Evolutionary conservation across 1,140 invertebrate species (phyloP), one percentile per base, ranked within the genome.

Genomic region (Saccostrea cuccullata): DNA sequence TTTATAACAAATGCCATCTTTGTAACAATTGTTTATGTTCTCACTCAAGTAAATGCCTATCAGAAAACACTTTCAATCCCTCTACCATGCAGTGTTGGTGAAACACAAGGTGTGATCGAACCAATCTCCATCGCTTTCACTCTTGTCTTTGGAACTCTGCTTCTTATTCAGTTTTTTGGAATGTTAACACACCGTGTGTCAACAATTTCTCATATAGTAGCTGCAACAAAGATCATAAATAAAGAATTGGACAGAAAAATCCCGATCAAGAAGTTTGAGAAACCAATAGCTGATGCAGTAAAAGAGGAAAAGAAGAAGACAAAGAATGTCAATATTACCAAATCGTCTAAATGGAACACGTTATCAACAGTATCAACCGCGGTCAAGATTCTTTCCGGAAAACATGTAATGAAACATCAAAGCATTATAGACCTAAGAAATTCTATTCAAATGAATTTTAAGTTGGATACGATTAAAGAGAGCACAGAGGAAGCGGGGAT

Each of bases 181-280:
- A 95, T 95, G 95, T 60, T 95, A 20, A 91, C 94, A 40, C 95
- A 95, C 90, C 88, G 95, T n/a, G 87, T 94, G 67, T 92, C 92
- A 36, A 95, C 95, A 0, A 84, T 93, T 56, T 56, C 92, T 0
- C 90, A 93, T 58, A 91, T 93, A 58, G 88, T 90, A 17, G 89
- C 92, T 1, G 88, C 83, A 13, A 92, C 89, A 13, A 67, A 89
- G 26, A 5, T 82, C 17, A 4, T 55, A 13, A 26, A 26, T 13
- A 77, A 13, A 13, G 26, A 77, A 77, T 36, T 77, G 11, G 70
- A 77, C 15, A 77, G 23, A 15, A 30, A 77, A 36, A 77, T 17
- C 15, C 70, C 70, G 5, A 3, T 30, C 13, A 17, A 15, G 15
- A 77, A 77, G 30, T 15, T 77, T 15, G 26, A 77, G 70, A 77